These are phyloP conservation scores for Tenualosa ilisha DNA, from an alignment of 2,797 vertebrate species.

Conservation along the genomic window DNA sequence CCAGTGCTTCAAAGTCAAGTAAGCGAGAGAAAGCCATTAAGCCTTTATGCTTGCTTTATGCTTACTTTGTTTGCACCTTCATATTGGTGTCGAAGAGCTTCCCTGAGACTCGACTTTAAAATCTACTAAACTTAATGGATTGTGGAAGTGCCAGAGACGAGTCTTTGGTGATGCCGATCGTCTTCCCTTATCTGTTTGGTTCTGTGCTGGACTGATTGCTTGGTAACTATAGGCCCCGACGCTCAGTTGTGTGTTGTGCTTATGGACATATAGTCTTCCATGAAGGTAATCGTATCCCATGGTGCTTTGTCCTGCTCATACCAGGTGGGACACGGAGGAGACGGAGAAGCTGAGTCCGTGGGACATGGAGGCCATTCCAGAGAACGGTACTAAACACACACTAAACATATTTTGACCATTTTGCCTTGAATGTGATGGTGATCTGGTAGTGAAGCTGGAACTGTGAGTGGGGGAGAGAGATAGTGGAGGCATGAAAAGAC, in stretches of 20 bases:
- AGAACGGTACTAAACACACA: conserved; percentile 79
- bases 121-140: too few species aligned
- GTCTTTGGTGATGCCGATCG: too few species aligned
- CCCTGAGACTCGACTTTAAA: too few species aligned
- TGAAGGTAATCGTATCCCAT: background rate
- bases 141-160: too few species aligned
- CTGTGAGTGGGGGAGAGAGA: too few species aligned
- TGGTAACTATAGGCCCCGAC: background rate
- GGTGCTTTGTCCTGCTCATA: conserved; percentile 1
- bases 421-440: too few species aligned
- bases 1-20: conserved; percentile 97
- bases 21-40: conserved; percentile 48
- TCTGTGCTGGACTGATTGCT: background rate
- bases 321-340: conserved; percentile 97
- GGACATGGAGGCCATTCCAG: conserved; percentile 95
- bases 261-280: background rate
- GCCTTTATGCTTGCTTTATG: background rate
- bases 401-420: too few species aligned
- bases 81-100: too few species aligned
- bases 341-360: conserved; percentile 94
- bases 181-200: too few species aligned
- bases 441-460: too few species aligned
- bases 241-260: background rate
- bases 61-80: too few species aligned
- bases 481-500: too few species aligned